Evolutionary conservation across 2,797 vertebrate genomes (phyloP).

Genomic region (Sebastes taczanowskii): DNA sequence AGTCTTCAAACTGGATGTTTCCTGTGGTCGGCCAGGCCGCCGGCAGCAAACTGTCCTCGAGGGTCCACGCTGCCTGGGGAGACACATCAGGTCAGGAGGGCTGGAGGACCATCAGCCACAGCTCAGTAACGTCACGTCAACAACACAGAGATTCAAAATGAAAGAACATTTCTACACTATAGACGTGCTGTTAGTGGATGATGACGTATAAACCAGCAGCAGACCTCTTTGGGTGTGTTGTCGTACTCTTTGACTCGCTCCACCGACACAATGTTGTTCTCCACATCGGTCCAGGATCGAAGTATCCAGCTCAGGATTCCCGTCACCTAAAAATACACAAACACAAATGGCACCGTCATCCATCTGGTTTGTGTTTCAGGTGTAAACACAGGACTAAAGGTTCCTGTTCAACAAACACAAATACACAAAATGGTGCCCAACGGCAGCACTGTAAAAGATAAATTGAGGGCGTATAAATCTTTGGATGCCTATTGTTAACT

Average conservation of each 20-base stretch:
- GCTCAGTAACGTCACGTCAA: background rate
- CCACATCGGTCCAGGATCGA: conserved; percentile 87
- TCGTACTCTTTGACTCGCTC: conserved; percentile 89
- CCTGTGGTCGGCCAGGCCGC: conserved; percentile 83
- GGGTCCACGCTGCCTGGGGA: conserved; percentile 84
- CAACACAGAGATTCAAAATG: background rate
- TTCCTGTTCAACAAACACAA: no score
- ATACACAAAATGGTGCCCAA: no score
- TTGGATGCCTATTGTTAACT: no score
- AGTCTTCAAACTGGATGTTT: conserved; percentile 84
- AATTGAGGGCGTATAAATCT: no score
- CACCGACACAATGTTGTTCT: conserved; percentile 90
- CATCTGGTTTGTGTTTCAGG: background rate
- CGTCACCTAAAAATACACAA: conserved; percentile 70
- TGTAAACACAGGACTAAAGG: background rate
- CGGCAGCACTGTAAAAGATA: no score
- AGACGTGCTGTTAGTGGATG: background rate
- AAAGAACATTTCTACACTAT: background rate
- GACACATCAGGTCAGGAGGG: background rate
- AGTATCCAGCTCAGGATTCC: conserved; percentile 84
- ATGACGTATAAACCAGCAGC: background rate
- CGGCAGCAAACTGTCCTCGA: conserved; percentile 50
- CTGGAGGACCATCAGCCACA: background rate
- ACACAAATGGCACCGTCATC: background rate
- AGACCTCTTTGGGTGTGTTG: conserved; percentile 85